Conservation (phyloP, 1,140 invertebrate species). For the Lepidurus packardi region DNA sequence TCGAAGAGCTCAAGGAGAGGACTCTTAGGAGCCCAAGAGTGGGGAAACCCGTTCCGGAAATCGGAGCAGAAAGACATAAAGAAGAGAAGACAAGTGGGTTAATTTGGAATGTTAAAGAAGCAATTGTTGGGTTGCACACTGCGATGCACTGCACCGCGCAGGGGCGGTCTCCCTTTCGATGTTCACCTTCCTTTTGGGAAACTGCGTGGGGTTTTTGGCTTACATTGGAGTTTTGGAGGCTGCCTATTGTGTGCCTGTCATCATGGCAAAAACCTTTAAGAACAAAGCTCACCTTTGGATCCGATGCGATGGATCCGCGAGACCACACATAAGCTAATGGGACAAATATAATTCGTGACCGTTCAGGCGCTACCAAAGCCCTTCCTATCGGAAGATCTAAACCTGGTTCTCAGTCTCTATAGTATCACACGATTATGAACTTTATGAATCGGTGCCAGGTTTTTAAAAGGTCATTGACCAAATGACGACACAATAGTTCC, state of each 20-base stretch:
- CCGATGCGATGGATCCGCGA: not conserved
- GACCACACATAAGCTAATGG: slow-evolving; percentile 9
- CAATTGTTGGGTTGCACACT: slow-evolving; percentile 19
- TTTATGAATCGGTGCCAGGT: too few relatives aligned
- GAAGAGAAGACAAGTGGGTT: slow-evolving; percentile 10
- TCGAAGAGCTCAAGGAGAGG: not conserved
- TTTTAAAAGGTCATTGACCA: not conserved
- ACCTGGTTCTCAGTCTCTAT: too few relatives aligned
- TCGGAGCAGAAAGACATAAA: not conserved
- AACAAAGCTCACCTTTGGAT: slow-evolving; percentile 16
- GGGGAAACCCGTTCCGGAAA: not conserved
- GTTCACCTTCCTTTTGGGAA: slow-evolving; percentile 5
- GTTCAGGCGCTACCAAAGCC: not conserved
- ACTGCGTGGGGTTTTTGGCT: slow-evolving; percentile 4
- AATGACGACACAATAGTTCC: not conserved
- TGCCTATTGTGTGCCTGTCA: slow-evolving; percentile 18
- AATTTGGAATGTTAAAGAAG: slow-evolving; percentile 22
- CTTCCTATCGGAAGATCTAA: not conserved
- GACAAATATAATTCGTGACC: not conserved
- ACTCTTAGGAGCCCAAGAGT: not conserved
- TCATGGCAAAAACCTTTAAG: slow-evolving; percentile 1
- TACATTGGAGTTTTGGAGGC: slow-evolving; percentile 3
- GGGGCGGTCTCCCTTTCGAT: slow-evolving; percentile 12
- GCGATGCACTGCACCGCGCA: slow-evolving; percentile 16
- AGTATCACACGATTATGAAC: too few relatives aligned